Base-by-base conservation (phyloP, 2,797 vertebrate species). In the Parauchenoglanis ngamensis region DNA sequence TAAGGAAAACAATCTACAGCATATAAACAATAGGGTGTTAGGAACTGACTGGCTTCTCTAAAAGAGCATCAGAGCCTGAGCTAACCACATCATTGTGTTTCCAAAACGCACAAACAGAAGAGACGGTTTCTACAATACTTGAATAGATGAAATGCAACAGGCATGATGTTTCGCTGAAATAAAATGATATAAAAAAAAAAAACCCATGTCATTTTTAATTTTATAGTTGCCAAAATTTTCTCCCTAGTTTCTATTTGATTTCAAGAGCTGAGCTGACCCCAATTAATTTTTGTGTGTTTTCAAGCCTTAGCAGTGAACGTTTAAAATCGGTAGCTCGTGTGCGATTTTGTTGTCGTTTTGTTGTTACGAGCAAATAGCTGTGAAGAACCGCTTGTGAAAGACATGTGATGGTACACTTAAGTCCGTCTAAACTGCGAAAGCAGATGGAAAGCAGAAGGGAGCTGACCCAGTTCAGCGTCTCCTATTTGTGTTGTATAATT, bases 391-490 rank as follows among this genome's bases (percentile, higher is more conserved):
- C 76, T 31, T 23, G 19, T 79, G 77, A 79, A 59, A 40, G 28
- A 35, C 13, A 8, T 23, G 35, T 81, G 78, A 81, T 63, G 78
- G 78, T 44, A 63, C 78, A 44, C 21, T 80, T 76, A 35, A 72
- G 57, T 63, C 57, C 35, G 23, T 81, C 57, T 61, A 81, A 81
- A 81, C 78, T 63, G 8, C 12, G 15, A n/a, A 81, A 61, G 57
- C 78, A 79, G 54, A 79, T 23, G 56, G 77, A 31, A 56, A 56
- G 75, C 75, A 78, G 77, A 59, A 79, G 54, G 4, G 77, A 59
- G 4, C 57, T 61, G 78, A 44, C 78, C 57, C 57, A 79, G 77
- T 79, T 59, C 31, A 25, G 52, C 77, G 0, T 57, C 52, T 35
- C 76, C 17, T 7, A 21, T 57, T 4, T 59, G 31, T 59, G 77